Evolutionary conservation across 2,113 vertebrate genomes (phyloP).

Genomic region (Petromus typicus): DNA sequence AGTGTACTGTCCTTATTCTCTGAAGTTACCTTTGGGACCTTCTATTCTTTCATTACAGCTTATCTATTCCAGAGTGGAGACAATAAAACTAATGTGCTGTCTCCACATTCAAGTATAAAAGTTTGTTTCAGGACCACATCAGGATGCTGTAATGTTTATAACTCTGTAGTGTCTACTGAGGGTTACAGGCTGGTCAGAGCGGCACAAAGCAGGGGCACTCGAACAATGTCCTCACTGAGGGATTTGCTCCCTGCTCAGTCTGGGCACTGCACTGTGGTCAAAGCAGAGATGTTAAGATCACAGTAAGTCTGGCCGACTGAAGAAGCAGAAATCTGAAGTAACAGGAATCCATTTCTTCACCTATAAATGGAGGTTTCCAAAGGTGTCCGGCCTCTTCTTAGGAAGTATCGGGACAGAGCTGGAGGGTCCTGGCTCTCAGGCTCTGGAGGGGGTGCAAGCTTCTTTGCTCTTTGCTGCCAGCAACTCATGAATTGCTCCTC

Average conservation of each 20-base stretch:
- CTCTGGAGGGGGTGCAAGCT: too few species aligned
- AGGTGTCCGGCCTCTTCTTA: slow-evolving; percentile 82
- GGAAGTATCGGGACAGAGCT: slow-evolving; percentile 90
- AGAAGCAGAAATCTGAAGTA: too few species aligned
- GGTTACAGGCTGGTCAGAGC: neutral
- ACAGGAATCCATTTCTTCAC: slow-evolving; percentile 66
- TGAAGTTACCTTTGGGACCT: neutral
- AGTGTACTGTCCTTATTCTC: neutral
- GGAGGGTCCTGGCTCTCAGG: slow-evolving; percentile 90
- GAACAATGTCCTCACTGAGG: neutral
- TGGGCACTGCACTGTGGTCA: neutral
- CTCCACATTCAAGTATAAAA: slow-evolving; percentile 54
- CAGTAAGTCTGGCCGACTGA: neutral
- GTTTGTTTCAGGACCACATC: neutral
- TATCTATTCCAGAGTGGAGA: neutral
- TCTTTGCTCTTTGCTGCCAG: slow-evolving; percentile 90
- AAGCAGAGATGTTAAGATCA: neutral
- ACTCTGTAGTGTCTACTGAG: slow-evolving; percentile 64
- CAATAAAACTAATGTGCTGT: neutral
- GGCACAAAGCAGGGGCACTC: neutral
- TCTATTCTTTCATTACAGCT: neutral
- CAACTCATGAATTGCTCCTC: slow-evolving; percentile 95
- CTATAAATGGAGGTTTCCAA: slow-evolving; percentile 70
- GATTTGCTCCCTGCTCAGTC: neutral
- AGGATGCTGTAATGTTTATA: slow-evolving; percentile 56